phyloP scores from a whole-genome alignment of 2,888 invertebrate genomes.

The Lasioglossum villosulum region DNA sequence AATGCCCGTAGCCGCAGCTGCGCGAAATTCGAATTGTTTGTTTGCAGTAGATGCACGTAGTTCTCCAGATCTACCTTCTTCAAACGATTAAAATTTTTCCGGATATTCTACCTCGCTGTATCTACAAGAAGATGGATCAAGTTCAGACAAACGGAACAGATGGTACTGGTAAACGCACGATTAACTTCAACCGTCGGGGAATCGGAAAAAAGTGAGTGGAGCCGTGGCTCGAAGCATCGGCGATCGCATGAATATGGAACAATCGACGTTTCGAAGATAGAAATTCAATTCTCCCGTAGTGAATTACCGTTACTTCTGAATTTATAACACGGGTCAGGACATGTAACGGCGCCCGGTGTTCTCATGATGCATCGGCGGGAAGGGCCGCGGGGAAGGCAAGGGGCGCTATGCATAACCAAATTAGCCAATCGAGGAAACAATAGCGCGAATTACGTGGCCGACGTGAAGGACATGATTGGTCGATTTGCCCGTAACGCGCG shows the following conservation, averaged over 20 bases:
- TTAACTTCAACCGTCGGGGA: not conserved
- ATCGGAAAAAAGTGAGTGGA: not conserved
- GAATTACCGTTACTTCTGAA: slow-evolving; percentile 27
- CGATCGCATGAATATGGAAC: not conserved
- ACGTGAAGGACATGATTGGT: slow-evolving; percentile 47
- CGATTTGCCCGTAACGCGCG: slow-evolving; percentile 50
- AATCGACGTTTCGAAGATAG: not conserved
- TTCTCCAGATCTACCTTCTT: not conserved
- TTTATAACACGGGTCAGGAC: slow-evolving; percentile 18
- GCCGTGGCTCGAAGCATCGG: not conserved
- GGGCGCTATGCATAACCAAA: slow-evolving; percentile 52
- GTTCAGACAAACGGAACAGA: not conserved
- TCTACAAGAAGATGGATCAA: not conserved
- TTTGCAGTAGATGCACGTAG: not conserved
- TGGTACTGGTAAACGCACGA: not conserved
- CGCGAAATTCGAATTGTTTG: not conserved
- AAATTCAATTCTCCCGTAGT: slow-evolving; percentile 10
- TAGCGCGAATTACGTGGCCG: slow-evolving; percentile 51
- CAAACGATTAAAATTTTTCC: not conserved
- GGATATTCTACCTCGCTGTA: not conserved
- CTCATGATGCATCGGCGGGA: slow-evolving; percentile 36
- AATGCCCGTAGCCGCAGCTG: not conserved
- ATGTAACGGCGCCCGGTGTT: slow-evolving; percentile 23
- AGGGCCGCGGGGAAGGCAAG: not conserved
- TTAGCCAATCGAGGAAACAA: slow-evolving; percentile 61